Base-by-base conservation (phyloP, 2,113 vertebrate genomes). In the Cinclus mexicanus region DNA sequence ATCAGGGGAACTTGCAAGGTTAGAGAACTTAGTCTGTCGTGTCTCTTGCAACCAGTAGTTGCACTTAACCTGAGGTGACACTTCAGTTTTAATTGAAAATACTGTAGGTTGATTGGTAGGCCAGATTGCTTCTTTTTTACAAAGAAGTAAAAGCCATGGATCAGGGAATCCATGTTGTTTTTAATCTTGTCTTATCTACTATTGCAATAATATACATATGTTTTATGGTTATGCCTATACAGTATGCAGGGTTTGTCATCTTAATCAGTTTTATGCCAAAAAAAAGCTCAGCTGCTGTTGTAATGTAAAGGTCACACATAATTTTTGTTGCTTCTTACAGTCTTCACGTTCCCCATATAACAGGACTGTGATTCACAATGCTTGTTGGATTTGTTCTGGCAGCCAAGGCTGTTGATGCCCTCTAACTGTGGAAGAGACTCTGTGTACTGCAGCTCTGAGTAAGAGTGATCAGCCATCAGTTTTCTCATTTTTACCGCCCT, bases 11-110 rank as follows among this genome's bases (percentile, higher is more conserved):
- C 3, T 68, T 84, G 19, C 25, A 64, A 26, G 7, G 7, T 61
- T 83, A 25, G 15, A 61, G 33, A 42, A 42, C 2, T 6, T 41
- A 23, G 19, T 37, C 10, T 20, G 14, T 47, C 0, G 0, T n/a
- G 18, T 69, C 41, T 88, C 10, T 69, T 83, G 46, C 10, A 60
- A 31, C 20, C 3, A 9, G 14, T 53, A n/a, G 18, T 79, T 49
- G 33, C 7, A 4, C 9, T 86, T 80, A 35, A 35, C 4, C 20
- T 42, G 26, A 65, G 8, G 7, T 53, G 26, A 60, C 77, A 14
- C 9, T 81, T 79, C 25, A 56, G 14, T 56, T 85, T 67, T 53
- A 82, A 7, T 85, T 47, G 17, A 8, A 63, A 52, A 61, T 33
- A n/a, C 6, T 70, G 12, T 41, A n/a, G 7, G 3, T 57, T 84